Base-by-base conservation (phyloP, 2,797 vertebrate species). In the Borostomias antarcticus region DNA sequence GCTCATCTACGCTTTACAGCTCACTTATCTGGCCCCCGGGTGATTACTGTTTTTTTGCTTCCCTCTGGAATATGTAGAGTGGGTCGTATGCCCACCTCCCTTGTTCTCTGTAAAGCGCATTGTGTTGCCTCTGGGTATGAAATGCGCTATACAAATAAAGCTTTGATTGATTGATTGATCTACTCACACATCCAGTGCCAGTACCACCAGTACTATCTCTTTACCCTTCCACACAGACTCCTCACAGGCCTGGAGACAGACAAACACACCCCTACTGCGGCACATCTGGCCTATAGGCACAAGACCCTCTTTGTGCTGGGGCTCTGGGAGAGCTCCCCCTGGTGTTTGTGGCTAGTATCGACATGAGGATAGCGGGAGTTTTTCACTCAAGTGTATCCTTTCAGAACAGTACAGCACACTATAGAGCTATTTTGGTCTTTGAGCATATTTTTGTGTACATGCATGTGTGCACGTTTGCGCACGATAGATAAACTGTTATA, bases 381-480 rank as follows among this genome's bases (percentile, higher is more conserved):
- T 10, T 17, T 28, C 50, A 25, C 8, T 1, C 40, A 57, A 35
- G 52, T 51, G 68, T 66, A 72, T 68, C 68, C 76, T 82, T 73
- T 76, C 25, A 73, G 54, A 33, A 71, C 57, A 81, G 57, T 88
- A 84, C 48, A 37, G 84, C 85, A 88, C 1, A 13, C 9, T 67
- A 67, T 68, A 72, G 69, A 62, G 62, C 66, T 72, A 59, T 74
- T 70, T 64, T 25, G 17, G 62, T 66, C 53, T 72, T 58, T 69
- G 59, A 50, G 57, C 70, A 66, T 68, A 56, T 70, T 62, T 45
- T 51, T 51, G 40, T 29, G 60, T 50, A 29, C 29, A 13, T 25
- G 25, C 15, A 43, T 29, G 19, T n/a, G 32, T 45, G 50, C 56
- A 23, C 15, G 33, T n/a, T 19, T 40, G 9, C 17, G 33, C 8